Percentiles rank a stretch among this genome's conserved stretches.
Conservation (phyloP, 2,113 vertebrate genomes). For the Pollimyrus isidori region DNA sequence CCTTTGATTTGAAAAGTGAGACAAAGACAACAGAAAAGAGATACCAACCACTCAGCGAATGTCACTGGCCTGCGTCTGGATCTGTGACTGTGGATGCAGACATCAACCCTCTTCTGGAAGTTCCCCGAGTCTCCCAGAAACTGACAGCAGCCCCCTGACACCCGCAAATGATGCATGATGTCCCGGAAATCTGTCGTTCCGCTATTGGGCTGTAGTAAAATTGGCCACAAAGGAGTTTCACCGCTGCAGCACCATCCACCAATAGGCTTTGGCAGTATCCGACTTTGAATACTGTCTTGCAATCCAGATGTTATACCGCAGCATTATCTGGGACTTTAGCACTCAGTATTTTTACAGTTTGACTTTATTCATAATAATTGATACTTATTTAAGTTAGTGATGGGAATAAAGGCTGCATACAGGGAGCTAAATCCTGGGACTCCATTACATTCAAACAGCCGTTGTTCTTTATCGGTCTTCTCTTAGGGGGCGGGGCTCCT, state of each 20-base stretch:
- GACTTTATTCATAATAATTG: no score
- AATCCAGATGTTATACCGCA: background rate
- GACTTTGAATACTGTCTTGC: background rate
- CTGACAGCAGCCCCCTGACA: background rate
- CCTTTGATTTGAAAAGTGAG: conserved; percentile 18
- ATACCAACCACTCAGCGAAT: background rate
- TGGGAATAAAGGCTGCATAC: no score
- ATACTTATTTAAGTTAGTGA: no score
- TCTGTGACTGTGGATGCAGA: background rate
- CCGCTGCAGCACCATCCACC: background rate
- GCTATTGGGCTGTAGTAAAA: background rate
- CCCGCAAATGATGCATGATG: background rate
- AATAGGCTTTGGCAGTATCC: background rate
- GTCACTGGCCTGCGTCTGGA: background rate
- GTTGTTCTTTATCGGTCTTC: no score
- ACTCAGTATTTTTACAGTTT: no score
- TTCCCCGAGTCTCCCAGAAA: background rate
- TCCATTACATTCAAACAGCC: no score
- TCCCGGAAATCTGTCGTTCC: background rate
- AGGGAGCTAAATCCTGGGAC: no score
- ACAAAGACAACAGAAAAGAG: background rate
- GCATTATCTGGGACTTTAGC: background rate
- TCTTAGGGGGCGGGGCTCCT: no score
- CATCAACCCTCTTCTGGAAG: background rate
- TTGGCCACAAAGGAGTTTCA: background rate